Percentiles rank a stretch among this genome's conserved stretches.
phyloP scores from a whole-genome alignment of 2,888 invertebrate genomes.

The Elgonia sp. region DNA sequence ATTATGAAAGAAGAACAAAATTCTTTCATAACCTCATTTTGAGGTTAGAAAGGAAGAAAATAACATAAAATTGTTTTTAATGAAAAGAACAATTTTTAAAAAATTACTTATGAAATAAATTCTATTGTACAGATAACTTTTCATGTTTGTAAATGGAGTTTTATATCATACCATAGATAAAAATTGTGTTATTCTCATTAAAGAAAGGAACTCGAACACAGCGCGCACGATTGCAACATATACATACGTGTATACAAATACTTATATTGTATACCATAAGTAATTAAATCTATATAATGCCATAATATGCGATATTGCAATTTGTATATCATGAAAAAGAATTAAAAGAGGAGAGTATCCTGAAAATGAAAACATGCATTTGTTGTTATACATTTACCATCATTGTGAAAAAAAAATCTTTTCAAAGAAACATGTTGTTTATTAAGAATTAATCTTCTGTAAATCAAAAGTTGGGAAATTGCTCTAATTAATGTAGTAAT shows the following conservation, averaged over 20 bases:
- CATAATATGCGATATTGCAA: slow-evolving; percentile 85
- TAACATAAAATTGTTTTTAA: too few species aligned
- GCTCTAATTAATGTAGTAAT: too few species aligned
- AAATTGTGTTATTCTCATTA: slow-evolving; percentile 3
- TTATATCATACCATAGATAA: background rate
- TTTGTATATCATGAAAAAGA: slow-evolving; percentile 86
- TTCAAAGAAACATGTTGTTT: slow-evolving; percentile 34
- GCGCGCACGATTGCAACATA: slow-evolving; percentile 81
- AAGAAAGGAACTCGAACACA: slow-evolving; percentile 72
- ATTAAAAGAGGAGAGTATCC: slow-evolving; percentile 85
- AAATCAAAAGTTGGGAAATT: background rate
- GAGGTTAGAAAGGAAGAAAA: too few species aligned
- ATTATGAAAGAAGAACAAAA: too few species aligned
- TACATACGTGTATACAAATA: slow-evolving; percentile 83
- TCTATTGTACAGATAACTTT: slow-evolving; percentile 37
- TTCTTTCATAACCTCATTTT: too few species aligned
- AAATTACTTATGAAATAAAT: background rate
- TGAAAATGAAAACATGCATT: slow-evolving; percentile 75
- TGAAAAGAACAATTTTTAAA: background rate
- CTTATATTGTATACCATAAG: slow-evolving; percentile 81
- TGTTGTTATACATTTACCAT: slow-evolving; percentile 65
- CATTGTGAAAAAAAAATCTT: slow-evolving; percentile 69
- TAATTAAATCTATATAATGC: slow-evolving; percentile 85
- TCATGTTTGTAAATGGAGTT: background rate
- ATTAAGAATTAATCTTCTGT: too few species aligned